phyloP scores from a whole-genome alignment of 1,140 invertebrate species.

The Cotesia chilonis region DNA sequence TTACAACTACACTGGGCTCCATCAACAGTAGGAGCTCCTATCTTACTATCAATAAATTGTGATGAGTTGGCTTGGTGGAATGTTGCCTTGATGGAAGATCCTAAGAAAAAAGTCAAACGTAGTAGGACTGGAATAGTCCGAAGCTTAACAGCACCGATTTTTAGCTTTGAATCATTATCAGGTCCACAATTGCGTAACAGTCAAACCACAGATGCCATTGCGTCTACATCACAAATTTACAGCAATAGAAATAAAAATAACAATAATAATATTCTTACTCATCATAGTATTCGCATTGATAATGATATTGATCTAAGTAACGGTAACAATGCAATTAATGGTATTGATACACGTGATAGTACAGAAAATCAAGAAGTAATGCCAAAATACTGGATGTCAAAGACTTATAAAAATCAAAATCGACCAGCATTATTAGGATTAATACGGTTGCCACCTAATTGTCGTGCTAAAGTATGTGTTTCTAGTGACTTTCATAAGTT shows the following conservation, averaged over 20 bases:
- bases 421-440: slow-evolving; percentile 51
- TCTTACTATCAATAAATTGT: slow-evolving; percentile 53
- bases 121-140: slow-evolving; percentile 50
- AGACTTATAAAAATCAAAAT: slow-evolving; percentile 45
- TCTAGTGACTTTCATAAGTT: slow-evolving; percentile 60
- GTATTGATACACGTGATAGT: no score
- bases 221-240: not conserved
- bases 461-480: slow-evolving; percentile 51
- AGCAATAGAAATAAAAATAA: not conserved
- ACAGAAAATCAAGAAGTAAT: not conserved
- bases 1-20: slow-evolving; percentile 58
- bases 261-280: no score
- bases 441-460: slow-evolving; percentile 52
- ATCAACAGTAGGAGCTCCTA: slow-evolving; percentile 42
- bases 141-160: slow-evolving; percentile 48
- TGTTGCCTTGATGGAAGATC: slow-evolving; percentile 41
- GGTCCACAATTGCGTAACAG: slow-evolving; percentile 40
- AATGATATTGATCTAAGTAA: no score
- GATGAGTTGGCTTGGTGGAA: slow-evolving; percentile 61
- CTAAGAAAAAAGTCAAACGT: slow-evolving; percentile 40
- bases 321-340: no score
- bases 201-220: slow-evolving; percentile 15
- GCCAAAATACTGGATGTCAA: slow-evolving; percentile 48
- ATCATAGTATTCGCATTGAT: no score
- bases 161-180: slow-evolving; percentile 45